phyloP scores from a whole-genome alignment of 2,888 invertebrate genomes.

The Cosmia pyralina region DNA sequence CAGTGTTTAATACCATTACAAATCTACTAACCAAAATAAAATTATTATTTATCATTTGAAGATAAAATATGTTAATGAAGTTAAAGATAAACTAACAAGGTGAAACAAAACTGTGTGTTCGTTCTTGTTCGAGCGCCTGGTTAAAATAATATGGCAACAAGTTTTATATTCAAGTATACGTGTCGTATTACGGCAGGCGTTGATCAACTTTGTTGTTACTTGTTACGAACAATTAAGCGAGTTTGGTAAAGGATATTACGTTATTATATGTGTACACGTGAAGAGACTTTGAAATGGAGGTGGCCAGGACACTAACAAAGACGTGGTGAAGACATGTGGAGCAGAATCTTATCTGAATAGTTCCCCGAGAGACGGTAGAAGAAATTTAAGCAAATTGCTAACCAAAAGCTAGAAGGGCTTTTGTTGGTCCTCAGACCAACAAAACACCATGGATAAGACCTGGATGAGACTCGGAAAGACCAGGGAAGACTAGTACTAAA shows the following conservation, averaged over 20 bases:
- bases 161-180: slow-evolving; percentile 60
- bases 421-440: not conserved
- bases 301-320: not conserved
- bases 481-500: not conserved
- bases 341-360: not conserved
- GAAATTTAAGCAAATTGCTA: not conserved
- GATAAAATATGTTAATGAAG: not conserved
- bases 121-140: slow-evolving; percentile 64
- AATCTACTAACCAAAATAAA: too few species aligned
- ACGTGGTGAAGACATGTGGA: not conserved
- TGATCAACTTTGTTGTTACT: slow-evolving; percentile 62
- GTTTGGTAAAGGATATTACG: slow-evolving; percentile 28
- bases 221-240: slow-evolving; percentile 40
- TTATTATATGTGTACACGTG: not conserved
- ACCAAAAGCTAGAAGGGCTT: not conserved
- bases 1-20: slow-evolving; percentile 22
- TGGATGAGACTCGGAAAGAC: too few species aligned
- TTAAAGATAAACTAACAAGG: slow-evolving; percentile 20
- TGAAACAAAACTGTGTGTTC: slow-evolving; percentile 34
- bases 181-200: slow-evolving; percentile 60
- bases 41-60: too few species aligned
- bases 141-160: slow-evolving; percentile 66
- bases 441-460: not conserved
- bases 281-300: not conserved
- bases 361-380: not conserved